Base-by-base conservation (phyloP, 1,140 invertebrate species). In the Arion vulgaris region DNA sequence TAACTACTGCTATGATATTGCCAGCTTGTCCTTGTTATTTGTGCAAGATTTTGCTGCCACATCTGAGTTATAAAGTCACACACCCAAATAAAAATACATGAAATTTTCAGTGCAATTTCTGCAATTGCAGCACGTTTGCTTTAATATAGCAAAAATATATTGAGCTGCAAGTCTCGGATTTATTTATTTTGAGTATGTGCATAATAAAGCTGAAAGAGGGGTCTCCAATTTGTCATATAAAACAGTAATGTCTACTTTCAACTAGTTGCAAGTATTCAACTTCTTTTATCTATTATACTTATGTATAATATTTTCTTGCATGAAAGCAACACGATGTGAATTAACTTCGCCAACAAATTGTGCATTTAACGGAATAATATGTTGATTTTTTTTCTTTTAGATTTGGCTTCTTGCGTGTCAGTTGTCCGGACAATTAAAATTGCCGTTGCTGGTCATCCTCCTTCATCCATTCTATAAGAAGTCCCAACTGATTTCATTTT, bases 391-490 rank as follows among this genome's bases (percentile, higher is more conserved):
- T 57, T 9, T 28, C 72, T 26, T 73, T 38, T 68, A 75, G 68
- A 75, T 83, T 78, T 81, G 41, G 76, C 76, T 51, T 36, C 39
- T 19, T 23, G 66, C 38, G 83, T 79, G 57, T 84, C 73, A 34
- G 57, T 74, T 66, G 81, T 79, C 45, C 26, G 2, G 62, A 11
- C 49, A 38, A 80, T 76, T 79, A 87, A 85, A 85, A 86, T 82
- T 86, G 86, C 83, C 85, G 86, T 85, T 86, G 87, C 87, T 84
- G 85, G 85, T 76, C 68, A 57, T 83, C 77, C 82, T 81, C 78
- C 72, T 85, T 81, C 81, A 80, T 82, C 75, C 80, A 81, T 84
- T 69, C 66, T 80, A 84, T 77, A 39, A 74, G 57, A 83, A 62
- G 73, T 62, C 72, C 75, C 68, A 45, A 62, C 62, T 38, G 28